Base-by-base conservation (phyloP, 1,140 invertebrate genomes). In the Eciton burchellii region DNA sequence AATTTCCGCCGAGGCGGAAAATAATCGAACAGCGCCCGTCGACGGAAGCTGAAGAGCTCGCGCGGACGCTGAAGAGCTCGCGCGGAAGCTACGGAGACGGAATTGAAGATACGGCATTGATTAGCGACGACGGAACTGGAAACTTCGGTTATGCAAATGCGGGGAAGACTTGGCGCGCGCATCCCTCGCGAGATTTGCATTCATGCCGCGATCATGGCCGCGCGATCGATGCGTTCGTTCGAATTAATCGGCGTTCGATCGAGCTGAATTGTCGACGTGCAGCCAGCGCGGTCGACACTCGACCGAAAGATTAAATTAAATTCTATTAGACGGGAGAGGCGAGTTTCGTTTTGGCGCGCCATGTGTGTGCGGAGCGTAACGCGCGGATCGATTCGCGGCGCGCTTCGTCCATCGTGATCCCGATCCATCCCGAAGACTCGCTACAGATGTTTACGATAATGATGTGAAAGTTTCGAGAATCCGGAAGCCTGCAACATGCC, bases 291-390 rank as follows among this genome's bases (percentile, higher is more conserved):
- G 19, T 60, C 83, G 74, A 86, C 62, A 65, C 54, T 41, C 6
- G 6, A 35, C 66, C 21, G 54, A 79, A 86, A 86, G 85, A 85
- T 86, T 86, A 82, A 85, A 86, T 86, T 86, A 86, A 85, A 86
- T 86, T 86, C 77, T 82, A 76, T 35, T 43, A 71, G n/a, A n/a
- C n/a, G 60, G 56, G 49, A 57, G 52, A 45, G 14, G 16, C 29
- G 26, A 24, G 54, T 73, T 82, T 70, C 84, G 60, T 29, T 70
- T 70, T 62, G 21, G 57, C 56, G 52, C 43, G 63, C 76, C 77
- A 57, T 56, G 29, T 0, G 68, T 35, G 41, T 54, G 19, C 45
- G 47, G 3, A 57, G 29, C 43, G 56, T 65, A 85, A 83, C 29
- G 29, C 47, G 54, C n/a, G 21, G 45, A n/a, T 1, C 24, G 41